A percentile compares a stretch with the other conserved stretches of the same genome.
These are phyloP conservation scores for Diadumene lineata DNA, from an alignment of 92 coral and sea anemone species.

Conservation along the genomic window DNA sequence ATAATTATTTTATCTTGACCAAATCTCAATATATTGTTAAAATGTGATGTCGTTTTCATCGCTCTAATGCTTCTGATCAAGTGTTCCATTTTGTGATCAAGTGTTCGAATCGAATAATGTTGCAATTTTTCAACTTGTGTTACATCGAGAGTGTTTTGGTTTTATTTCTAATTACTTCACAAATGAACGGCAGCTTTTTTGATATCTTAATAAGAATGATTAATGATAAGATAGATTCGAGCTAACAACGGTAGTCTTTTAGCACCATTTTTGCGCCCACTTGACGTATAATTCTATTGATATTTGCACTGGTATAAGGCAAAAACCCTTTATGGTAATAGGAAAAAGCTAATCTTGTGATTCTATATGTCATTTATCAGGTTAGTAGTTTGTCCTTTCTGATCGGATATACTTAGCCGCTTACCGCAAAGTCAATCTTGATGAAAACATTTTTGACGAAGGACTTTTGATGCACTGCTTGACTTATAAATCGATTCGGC, in stretches of 20 bases:
- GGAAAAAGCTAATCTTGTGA: constrained; percentile 2
- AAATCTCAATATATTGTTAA: not conserved
- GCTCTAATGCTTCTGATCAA: not conserved
- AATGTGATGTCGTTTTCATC: not conserved
- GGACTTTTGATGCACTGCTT: not conserved
- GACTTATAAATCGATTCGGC: not conserved
- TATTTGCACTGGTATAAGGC: not conserved
- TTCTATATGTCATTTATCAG: constrained; percentile 6
- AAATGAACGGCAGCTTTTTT: not conserved
- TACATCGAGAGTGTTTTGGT: not conserved
- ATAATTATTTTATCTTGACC: not conserved
- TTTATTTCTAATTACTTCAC: not conserved
- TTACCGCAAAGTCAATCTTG: constrained; percentile 5
- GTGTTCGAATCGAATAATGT: constrained; percentile 6
- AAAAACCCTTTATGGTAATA: not conserved
- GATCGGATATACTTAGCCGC: constrained; percentile 7
- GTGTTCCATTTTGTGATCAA: constrained; percentile 5
- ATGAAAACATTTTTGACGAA: not conserved
- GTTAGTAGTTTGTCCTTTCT: constrained; percentile 3
- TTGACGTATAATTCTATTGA: not conserved
- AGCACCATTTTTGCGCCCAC: not conserved
- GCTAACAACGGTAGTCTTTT: not conserved
- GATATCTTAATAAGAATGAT: not conserved
- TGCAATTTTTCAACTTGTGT: not conserved
- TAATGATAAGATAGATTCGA: not conserved